Evolutionary conservation across 2,113 vertebrate genomes (phyloP), one percentile per base, ranked within the genome.

Genomic region (Monopterus albus): DNA sequence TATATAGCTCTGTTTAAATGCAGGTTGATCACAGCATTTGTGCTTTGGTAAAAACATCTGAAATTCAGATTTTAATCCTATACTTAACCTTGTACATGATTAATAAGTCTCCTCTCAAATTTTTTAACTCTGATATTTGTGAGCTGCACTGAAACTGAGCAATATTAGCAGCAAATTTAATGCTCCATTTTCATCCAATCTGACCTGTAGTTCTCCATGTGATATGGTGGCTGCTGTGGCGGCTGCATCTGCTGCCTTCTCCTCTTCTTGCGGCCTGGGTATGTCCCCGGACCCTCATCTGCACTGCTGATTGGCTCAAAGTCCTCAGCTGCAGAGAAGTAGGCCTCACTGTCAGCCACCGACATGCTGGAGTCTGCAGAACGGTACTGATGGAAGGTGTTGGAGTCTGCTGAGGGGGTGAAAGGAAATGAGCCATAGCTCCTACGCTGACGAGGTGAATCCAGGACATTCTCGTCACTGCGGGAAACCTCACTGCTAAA

Each of bases 391-490:
- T 97, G 98, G 89, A 99, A 99, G 0, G 97, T 98, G 87, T 93
- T 96, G 1, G 98, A 98, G 83, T 98, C 98, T 0, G 96, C 96
- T 18, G 97, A 98, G 0, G 97, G 96, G 0, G 97, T 98, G 75
- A 97, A 98, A 0, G 98, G 98, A 58, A 99, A 99, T 2, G 97
- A 98, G 31, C 98, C 96, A 25, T 98, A 98, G 91, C 98, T 99
- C 70, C 96, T 93, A 28, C 96, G 94, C 82, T 98, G 97, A 31
- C 95, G 95, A 0, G 97, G 98, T 0, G 97, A 98, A 62, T 99
- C 97, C 57, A 98, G 90, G 21, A 98, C 96, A 0, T 98, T 98
- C 81, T 98, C 97, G 1, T 98, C 96, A 31, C 97, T 98, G 53
- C 96, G 95, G 50, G 97, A 98, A 43, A 98, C 96, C 23, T 98